These are phyloP conservation scores for Centropristis striata DNA, from an alignment of 2,113 vertebrate species.

Conservation along the genomic window DNA sequence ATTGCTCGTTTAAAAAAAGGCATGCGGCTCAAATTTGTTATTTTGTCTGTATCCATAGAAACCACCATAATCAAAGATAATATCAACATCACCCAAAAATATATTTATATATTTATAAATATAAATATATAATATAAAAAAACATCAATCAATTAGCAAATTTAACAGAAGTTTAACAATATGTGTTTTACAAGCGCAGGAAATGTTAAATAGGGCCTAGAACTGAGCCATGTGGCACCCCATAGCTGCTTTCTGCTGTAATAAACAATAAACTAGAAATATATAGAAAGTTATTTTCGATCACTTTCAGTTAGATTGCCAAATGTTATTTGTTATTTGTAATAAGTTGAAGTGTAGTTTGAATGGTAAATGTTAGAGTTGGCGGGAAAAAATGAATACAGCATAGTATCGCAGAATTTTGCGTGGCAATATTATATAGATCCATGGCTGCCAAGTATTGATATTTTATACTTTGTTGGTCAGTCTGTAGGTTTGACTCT, in stretches of 20 bases:
- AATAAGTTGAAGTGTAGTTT: too few relatives aligned
- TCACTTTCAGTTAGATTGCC: too few relatives aligned
- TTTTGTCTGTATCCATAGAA: background rate
- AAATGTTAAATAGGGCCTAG: background rate
- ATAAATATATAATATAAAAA: too few relatives aligned
- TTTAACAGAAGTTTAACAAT: background rate
- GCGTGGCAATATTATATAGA: too few relatives aligned
- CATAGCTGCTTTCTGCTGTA: background rate
- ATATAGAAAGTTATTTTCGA: background rate
- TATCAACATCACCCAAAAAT: background rate
- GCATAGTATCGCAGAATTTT: too few relatives aligned
- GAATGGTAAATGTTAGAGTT: too few relatives aligned
- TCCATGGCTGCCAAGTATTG: too few relatives aligned
- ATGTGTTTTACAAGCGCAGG: background rate
- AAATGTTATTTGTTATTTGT: too few relatives aligned
- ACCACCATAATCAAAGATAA: background rate
- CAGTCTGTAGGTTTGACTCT: too few relatives aligned
- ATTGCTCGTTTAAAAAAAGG: slow-evolving; percentile 4
- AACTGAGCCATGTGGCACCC: background rate
- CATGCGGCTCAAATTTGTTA: background rate
- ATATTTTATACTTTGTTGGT: too few relatives aligned
- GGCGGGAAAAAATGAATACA: too few relatives aligned
- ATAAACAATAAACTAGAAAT: background rate
- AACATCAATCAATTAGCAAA: too few relatives aligned
- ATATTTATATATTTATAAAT: background rate